Conservation (phyloP, 1,140 invertebrate species). For the Camponotus floridanus region DNA sequence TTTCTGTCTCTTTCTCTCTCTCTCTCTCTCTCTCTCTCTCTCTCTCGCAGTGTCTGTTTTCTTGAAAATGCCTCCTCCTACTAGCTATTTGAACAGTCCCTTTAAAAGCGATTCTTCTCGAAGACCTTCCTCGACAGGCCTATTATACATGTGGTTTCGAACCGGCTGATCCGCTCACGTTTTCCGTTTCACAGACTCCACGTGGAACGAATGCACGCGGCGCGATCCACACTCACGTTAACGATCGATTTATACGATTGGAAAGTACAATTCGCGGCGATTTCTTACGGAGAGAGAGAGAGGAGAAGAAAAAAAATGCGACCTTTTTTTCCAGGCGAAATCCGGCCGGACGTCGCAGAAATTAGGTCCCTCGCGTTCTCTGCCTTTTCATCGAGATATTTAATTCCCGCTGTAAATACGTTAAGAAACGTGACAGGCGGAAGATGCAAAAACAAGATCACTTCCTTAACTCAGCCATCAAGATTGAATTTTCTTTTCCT, state of each 20-base stretch:
- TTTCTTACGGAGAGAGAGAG: neutral
- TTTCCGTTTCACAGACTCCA: constrained; percentile 54
- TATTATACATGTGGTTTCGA: constrained; percentile 34
- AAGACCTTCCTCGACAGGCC: constrained; percentile 15
- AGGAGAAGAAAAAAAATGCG: neutral
- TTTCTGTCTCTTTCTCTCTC: no score
- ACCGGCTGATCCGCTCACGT: constrained; percentile 59
- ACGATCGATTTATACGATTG: constrained; percentile 26
- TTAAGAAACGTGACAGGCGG: neutral
- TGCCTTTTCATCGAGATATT: constrained; percentile 2
- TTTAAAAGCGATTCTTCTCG: constrained; percentile 61
- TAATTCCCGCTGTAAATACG: neutral
- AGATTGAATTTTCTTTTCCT: constrained; percentile 8
- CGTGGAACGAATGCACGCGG: constrained; percentile 39
- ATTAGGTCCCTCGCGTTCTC: constrained; percentile 20
- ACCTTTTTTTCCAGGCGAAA: neutral
- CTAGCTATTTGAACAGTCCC: constrained; percentile 5
- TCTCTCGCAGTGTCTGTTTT: constrained; percentile 16
- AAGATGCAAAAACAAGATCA: neutral
- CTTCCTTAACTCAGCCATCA: neutral
- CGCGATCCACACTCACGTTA: neutral
- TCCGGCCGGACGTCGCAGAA: constrained; percentile 29
- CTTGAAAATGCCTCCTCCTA: constrained; percentile 55
- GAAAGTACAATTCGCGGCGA: constrained; percentile 11
- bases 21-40: no score